A percentile compares a stretch with the other conserved stretches of the same genome.
Evolutionary conservation across 2,888 invertebrate species (phyloP).

Genomic region (Mimachlamys varia): DNA sequence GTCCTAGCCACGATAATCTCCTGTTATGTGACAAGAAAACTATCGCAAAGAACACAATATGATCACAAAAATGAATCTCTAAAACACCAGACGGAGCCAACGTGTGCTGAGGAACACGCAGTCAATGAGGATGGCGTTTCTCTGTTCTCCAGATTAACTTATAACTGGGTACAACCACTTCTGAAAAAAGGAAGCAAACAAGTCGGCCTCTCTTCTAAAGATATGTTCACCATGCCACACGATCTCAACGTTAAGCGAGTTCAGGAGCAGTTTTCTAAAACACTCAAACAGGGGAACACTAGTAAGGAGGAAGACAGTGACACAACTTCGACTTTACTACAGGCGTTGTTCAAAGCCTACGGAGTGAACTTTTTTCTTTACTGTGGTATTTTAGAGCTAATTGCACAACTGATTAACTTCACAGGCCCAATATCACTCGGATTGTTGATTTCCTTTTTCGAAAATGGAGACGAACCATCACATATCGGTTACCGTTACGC

Average conservation of each 20-base stretch:
- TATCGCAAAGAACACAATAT: neutral
- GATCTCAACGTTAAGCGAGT: slow-evolving; percentile 71
- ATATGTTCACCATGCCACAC: slow-evolving; percentile 76
- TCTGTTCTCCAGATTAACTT: slow-evolving; percentile 88
- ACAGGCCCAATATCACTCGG: neutral
- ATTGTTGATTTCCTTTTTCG: neutral
- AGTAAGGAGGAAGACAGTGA: neutral
- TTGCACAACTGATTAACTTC: slow-evolving; percentile 2
- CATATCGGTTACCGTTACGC: neutral
- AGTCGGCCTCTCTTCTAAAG: slow-evolving; percentile 83
- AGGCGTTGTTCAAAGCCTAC: slow-evolving; percentile 74
- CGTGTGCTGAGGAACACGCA: neutral
- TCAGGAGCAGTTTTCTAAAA: slow-evolving; percentile 65
- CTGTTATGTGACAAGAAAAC: neutral
- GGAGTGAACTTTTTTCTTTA: slow-evolving; percentile 76
- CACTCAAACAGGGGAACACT: slow-evolving; percentile 46
- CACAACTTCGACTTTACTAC: slow-evolving; percentile 59
- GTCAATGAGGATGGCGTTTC: slow-evolving; percentile 87
- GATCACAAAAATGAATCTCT: neutral
- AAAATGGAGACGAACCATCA: neutral
- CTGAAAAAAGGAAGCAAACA: slow-evolving; percentile 83
- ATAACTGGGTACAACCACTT: slow-evolving; percentile 94
- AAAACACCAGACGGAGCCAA: neutral
- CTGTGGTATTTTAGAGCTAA: neutral
- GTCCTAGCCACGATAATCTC: neutral